Percentiles rank a stretch among this genome's conserved stretches.
phyloP scores from a whole-genome alignment of 2,888 invertebrate species.

The Timandra comae region DNA sequence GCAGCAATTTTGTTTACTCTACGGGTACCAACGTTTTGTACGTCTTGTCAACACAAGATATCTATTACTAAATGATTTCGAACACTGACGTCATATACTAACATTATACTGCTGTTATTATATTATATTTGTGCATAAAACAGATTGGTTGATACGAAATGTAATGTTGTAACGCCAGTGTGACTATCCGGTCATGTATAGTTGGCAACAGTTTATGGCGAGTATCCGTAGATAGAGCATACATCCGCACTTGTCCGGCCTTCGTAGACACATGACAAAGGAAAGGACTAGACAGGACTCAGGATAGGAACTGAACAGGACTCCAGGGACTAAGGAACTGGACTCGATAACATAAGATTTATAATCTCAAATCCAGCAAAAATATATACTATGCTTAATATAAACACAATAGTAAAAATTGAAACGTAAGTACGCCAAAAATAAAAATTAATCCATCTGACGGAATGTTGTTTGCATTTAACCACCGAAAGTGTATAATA shows the following conservation, averaged over 20 bases:
- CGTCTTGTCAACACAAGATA: no score
- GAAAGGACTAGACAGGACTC: slow-evolving; percentile 69
- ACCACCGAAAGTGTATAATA: slow-evolving; percentile 53
- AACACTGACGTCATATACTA: no score
- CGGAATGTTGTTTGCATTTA: slow-evolving; percentile 65
- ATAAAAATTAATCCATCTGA: slow-evolving; percentile 46
- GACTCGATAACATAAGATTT: slow-evolving; percentile 12
- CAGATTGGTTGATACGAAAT: no score
- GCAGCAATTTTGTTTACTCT: slow-evolving; percentile 34
- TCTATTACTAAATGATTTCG: no score
- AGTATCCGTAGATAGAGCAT: slow-evolving; percentile 21
- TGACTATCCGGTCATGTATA: no score
- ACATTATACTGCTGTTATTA: no score
- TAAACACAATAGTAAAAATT: slow-evolving; percentile 27
- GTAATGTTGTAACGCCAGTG: no score
- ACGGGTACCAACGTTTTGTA: slow-evolving; percentile 44
- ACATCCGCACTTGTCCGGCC: slow-evolving; percentile 49
- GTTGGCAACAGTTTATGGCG: slow-evolving; percentile 3
- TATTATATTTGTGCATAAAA: no score
- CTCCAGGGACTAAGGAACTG: slow-evolving; percentile 39
- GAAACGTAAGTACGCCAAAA: slow-evolving; percentile 41
- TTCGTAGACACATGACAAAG: slow-evolving; percentile 71
- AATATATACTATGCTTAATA: slow-evolving; percentile 16
- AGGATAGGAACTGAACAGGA: slow-evolving; percentile 55
- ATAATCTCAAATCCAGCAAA: slow-evolving; percentile 16